Evolutionary conservation across 2,888 invertebrate genomes (phyloP), one percentile per base, ranked within the genome.

Genomic region (Diploptera punctata): DNA sequence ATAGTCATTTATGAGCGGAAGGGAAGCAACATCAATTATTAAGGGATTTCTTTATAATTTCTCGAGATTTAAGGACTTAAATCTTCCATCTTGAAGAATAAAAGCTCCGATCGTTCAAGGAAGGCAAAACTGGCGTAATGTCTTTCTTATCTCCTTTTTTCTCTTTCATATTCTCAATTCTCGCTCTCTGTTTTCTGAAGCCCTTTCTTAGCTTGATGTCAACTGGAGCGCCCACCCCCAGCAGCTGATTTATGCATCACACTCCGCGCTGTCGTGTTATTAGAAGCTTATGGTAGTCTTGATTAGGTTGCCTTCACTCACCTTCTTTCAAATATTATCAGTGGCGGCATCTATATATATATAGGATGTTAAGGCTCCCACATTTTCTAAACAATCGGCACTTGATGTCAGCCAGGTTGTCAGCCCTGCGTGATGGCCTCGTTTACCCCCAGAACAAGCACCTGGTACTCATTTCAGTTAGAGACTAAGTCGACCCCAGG

Each of bases 251-350:
- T 29, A 57, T 57, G 57, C 29, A 57, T 31, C 31, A 4, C 31
- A n/a, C 4, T 57, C n/a, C n/a, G 57, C 29, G 3, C 57, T 57
- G 57, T 31, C 57, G 16, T 31, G 57, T 57, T 57, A 57, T 57
- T 57, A 57, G 57, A 57, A 31, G 57, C 57, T 57, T 57, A n/a
- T 31, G 57, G 57, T 29, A 29, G 31, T 29, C 57, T 57, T 57
- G 57, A 29, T 29, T 57, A 57, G 57, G 57, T 57, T 57, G 29
- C 31, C 26, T 26, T 16, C 0, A 24, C 3, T 13, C 2, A 29
- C n/a, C 29, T 57, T 33, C 33, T 33, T 33, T 10, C 33, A 33
- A 33, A 10, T n/a, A n/a, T n/a, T n/a, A n/a, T n/a, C 33, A 33
- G 33, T 33, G 33, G 33, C 33, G 33, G 33, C 33, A 33, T 10